Percentiles rank a stretch among this genome's conserved stretches.
Conservation (phyloP, 2,113 vertebrate genomes). For the Aegotheles bennettii region DNA sequence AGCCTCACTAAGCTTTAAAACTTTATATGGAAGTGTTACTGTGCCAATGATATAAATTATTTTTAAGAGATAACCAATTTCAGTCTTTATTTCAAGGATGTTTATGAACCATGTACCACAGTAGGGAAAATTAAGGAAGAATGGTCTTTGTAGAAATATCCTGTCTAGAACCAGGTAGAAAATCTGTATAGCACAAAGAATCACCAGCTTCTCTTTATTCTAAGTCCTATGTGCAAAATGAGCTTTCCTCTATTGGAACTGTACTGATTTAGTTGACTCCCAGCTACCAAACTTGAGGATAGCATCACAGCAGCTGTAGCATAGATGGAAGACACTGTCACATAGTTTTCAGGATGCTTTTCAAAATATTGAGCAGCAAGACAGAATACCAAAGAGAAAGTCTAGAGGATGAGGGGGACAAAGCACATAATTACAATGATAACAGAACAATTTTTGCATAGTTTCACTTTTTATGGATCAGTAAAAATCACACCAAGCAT, state of each 20-base stretch:
- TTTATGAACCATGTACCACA: neutral
- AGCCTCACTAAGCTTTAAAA: neutral
- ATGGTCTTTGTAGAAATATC: neutral
- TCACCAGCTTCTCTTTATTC: neutral
- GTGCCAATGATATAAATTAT: neutral
- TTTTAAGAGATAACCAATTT: neutral
- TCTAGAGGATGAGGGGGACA: accelerated
- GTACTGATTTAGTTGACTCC: neutral
- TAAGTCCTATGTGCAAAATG: neutral
- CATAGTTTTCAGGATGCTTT: neutral
- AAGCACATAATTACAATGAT: neutral
- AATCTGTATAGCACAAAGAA: neutral
- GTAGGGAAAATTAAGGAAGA: neutral
- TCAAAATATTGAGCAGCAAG: neutral
- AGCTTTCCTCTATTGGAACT: neutral
- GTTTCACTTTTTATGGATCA: neutral
- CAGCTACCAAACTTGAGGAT: neutral
- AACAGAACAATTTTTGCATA: neutral
- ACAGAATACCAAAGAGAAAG: neutral
- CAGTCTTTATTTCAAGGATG: neutral
- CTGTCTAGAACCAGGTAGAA: neutral
- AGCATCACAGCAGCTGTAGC: neutral
- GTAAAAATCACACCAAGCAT: neutral
- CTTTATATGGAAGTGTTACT: neutral
- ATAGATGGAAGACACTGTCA: neutral